Percentiles rank a stretch among this genome's conserved stretches.
Conservation (phyloP, 2,113 vertebrate genomes). For the Epinephelus moara region DNA sequence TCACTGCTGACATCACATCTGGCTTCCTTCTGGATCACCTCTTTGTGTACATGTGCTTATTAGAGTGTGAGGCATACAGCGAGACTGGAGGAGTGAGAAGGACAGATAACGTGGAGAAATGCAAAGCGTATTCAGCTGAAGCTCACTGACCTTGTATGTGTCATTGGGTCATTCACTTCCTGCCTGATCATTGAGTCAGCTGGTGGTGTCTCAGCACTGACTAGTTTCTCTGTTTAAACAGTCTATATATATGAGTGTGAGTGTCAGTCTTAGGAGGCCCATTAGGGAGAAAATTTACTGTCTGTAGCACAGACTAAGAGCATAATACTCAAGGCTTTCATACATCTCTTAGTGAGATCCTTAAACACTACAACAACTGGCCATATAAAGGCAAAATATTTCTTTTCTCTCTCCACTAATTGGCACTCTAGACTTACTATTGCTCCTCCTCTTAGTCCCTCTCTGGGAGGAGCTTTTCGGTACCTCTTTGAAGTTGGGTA, state of each 20-base stretch:
- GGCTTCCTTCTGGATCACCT: constrained; percentile 20
- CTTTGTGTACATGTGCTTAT: neutral
- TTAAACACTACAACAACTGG: constrained; percentile 47
- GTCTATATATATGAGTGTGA: neutral
- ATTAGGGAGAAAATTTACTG: constrained; percentile 38
- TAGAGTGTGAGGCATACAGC: constrained; percentile 2
- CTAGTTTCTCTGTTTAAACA: constrained; percentile 49
- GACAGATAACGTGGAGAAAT: neutral
- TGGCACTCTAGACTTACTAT: constrained; percentile 12
- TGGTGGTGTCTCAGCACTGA: constrained; percentile 53
- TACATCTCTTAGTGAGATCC: constrained; percentile 35
- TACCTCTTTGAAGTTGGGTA: constrained; percentile 10
- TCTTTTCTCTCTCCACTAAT: constrained; percentile 46
- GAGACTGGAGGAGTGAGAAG: neutral
- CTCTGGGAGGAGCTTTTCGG: constrained; percentile 15
- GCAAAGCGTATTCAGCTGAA: constrained; percentile 3
- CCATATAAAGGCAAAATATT: constrained; percentile 72
- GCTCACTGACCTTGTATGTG: constrained; percentile 44
- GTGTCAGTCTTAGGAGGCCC: constrained; percentile 28
- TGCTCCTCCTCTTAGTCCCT: constrained; percentile 25
- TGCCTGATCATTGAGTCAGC: constrained; percentile 62
- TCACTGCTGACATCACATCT: constrained; percentile 43
- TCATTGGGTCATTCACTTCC: constrained; percentile 74
- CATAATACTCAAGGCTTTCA: constrained; percentile 34
- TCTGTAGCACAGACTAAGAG: constrained; percentile 12